Base-by-base conservation (phyloP, 2,888 invertebrate species). In the Pristionchus entomophagus region DNA sequence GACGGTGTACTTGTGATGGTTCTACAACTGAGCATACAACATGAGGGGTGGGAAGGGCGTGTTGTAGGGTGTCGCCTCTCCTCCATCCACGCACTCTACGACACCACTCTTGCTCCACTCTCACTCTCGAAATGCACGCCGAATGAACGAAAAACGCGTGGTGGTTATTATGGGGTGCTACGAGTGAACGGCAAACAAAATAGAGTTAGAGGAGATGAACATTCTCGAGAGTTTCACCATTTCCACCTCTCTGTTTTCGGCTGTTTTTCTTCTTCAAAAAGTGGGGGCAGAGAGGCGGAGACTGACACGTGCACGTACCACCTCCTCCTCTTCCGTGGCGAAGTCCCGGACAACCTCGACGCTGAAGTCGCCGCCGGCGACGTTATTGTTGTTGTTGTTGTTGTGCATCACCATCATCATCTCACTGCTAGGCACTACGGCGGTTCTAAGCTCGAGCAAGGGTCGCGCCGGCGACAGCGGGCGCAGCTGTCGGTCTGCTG, bases 301-400 rank as follows among this genome's bases (percentile, higher is more conserved):
- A n/a, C n/a, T n/a, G n/a, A 29, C 19, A 17, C 78, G 78, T 80
- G 78, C 78, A 80, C 78, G 51, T 80, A 80, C 78, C 78, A 80
- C 49, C 51, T 29, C 51, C 12, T n/a, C 6, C n/a, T n/a, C n/a
- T n/a, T n/a, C n/a, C 49, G 45, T 45, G 29, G 51, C 8, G 78
- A 51, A 49, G 49, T 80, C 51, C 8, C 29, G 8, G 41, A 80
- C 51, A 8, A 51, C 51, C 41, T 51, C 51, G 51, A 80, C 49
- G 78, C 73, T 80, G 78, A 51, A 49, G 49, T 80, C 83, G 26
- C 90, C 91, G 17, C 86, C 86, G 32, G 89, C 91, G 35, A 89
- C 88, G 49, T 90, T 88, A 45, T 26, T 26, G 38, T 77, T 77
- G 49, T 45, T 45, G 78, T 80, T 51, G 78, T 78, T 78, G 78